Base-by-base conservation (phyloP, 2,888 invertebrate genomes). In the Xestia ashworthii region DNA sequence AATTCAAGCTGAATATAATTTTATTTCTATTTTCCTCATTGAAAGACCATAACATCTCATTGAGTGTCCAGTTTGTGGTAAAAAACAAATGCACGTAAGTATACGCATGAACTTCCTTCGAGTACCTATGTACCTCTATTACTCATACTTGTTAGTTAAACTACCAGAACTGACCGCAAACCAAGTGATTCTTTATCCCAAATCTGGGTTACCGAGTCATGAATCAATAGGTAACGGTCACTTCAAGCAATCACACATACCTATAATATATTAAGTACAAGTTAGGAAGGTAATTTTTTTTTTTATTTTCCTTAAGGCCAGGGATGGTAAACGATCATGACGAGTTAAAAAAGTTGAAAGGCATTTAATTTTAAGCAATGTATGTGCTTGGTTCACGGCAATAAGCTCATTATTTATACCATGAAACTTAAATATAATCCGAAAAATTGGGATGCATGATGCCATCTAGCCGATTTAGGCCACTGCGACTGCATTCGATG, bases 191-290 rank as follows among this genome's bases (percentile, higher is more conserved):
- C 22, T 62, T 53, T 4, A 14, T 48, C 14, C 38, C 5, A 55
- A 46, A 79, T 62, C 55, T 73, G 8, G 83, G 81, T 82, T 55
- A 82, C 71, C 68, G 60, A 73, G 70, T 76, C 58, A 71, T 69
- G 58, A 48, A 71, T 60, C 71, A 68, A 80, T 80, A 19, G 19
- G 48, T 77, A 85, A 74, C 82, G 74, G 82, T 65, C 62, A 64
- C 0, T 72, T 64, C 38, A 9, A 3, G 38, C 62, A 68, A 79
- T 53, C 58, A 60, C 55, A 66, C 25, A 44, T 78, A 60, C 50
- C 4, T 53, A 41, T 48, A 50, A 14, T 65, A 44, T 19, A 53
- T 60, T 32, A 38, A 44, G n/a, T 62, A 64, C 48, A 1, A 80
- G 19, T 60, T 38, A 46, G 9, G n/a, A 5, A 0, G 32, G 38